phyloP scores from a whole-genome alignment of 1,140 invertebrate species.

The Tetramorium alpestre region DNA sequence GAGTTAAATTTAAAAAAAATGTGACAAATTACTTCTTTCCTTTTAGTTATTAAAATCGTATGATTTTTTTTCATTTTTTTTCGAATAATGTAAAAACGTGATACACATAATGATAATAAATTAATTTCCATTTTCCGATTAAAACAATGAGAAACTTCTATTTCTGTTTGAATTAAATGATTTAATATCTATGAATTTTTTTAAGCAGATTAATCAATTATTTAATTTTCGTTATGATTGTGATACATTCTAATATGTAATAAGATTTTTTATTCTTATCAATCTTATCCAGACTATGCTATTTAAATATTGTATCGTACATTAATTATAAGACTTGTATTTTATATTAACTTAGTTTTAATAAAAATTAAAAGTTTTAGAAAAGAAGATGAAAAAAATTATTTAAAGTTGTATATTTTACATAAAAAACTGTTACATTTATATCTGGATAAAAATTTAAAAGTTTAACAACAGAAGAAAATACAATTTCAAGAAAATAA shows the following conservation, averaged over 20 bases:
- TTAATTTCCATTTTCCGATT: background rate
- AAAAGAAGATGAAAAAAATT: background rate
- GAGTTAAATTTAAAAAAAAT: background rate
- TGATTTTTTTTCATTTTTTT: background rate
- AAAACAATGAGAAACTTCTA: background rate
- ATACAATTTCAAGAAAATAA: background rate
- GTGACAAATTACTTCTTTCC: background rate
- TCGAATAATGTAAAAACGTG: background rate
- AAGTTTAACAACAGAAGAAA: background rate
- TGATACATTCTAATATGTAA: background rate
- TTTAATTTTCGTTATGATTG: background rate
- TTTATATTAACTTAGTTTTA: background rate
- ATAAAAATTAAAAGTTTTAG: background rate
- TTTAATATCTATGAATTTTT: constrained; percentile 6
- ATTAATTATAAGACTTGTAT: background rate
- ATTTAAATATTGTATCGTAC: background rate
- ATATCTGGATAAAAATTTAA: background rate
- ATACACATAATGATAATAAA: background rate
- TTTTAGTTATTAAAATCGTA: background rate
- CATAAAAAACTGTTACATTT: background rate
- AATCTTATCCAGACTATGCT: background rate
- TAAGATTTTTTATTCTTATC: background rate
- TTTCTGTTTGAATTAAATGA: background rate
- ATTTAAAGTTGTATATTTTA: background rate
- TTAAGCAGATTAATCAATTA: background rate